phyloP scores from a whole-genome alignment of 2,113 vertebrate genomes.

The Barnardius zonarius region DNA sequence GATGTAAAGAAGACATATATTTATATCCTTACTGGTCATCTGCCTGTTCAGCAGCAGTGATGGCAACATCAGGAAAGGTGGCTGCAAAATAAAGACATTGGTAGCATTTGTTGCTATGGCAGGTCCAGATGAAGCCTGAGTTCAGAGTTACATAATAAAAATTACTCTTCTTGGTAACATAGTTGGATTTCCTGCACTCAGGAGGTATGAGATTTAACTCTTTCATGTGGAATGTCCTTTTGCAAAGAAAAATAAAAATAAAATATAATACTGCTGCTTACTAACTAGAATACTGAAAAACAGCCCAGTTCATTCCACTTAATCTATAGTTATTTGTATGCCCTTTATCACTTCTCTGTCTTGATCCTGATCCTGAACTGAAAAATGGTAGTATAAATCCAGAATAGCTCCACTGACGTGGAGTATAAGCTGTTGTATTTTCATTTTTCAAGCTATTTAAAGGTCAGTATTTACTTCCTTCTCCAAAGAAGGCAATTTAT shows the following conservation, averaged over 20 bases:
- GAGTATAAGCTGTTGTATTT: background rate
- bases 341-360: background rate
- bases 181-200: background rate
- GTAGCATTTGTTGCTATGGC: background rate
- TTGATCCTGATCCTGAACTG: background rate
- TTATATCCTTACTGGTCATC: background rate
- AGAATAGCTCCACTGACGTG: background rate
- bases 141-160: background rate
- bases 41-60: background rate
- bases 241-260: background rate
- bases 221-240: background rate
- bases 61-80: background rate
- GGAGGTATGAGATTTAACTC: background rate
- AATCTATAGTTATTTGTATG: background rate
- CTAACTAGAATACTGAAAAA: background rate
- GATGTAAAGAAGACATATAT: background rate
- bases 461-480: background rate
- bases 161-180: background rate
- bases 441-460: background rate
- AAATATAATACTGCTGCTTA: background rate
- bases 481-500: background rate
- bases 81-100: background rate
- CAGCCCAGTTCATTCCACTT: background rate
- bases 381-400: background rate
- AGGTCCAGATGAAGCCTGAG: background rate